phyloP scores from a whole-genome alignment of 2,113 vertebrate genomes.

The Chaetura pelagica region DNA sequence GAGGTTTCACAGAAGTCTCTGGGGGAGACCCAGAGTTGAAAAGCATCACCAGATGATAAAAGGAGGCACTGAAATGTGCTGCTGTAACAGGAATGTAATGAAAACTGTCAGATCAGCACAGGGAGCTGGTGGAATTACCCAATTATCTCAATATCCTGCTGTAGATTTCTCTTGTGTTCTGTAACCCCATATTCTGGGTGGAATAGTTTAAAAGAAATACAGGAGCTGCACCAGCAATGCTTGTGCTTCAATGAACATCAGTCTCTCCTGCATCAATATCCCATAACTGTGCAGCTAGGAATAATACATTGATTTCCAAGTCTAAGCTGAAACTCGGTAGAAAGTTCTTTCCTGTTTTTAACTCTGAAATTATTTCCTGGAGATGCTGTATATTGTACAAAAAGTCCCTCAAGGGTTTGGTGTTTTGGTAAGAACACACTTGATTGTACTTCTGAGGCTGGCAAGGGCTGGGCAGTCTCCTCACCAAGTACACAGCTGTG shows the following conservation, averaged over 20 bases:
- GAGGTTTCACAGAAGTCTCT: neutral
- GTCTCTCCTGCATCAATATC: neutral
- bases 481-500: neutral
- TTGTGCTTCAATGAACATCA: neutral
- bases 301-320: neutral
- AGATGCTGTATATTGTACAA: neutral
- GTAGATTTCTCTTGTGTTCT: neutral
- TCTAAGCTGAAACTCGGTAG: neutral
- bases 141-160: neutral
- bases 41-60: neutral
- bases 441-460: neutral
- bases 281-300: neutral
- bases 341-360: neutral
- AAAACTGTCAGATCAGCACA: neutral
- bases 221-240: neutral
- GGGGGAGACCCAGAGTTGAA: neutral
- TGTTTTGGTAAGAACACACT: neutral
- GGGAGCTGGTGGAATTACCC: neutral
- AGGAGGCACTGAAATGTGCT: neutral
- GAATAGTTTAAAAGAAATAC: neutral
- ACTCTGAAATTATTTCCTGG: neutral
- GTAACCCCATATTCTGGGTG: neutral
- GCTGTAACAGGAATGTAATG: neutral
- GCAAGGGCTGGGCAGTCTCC: neutral
- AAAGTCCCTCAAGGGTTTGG: neutral